These are phyloP conservation scores for Muraenolepis orangiensis DNA, from an alignment of 2,797 vertebrate species.

Conservation along the genomic window DNA sequence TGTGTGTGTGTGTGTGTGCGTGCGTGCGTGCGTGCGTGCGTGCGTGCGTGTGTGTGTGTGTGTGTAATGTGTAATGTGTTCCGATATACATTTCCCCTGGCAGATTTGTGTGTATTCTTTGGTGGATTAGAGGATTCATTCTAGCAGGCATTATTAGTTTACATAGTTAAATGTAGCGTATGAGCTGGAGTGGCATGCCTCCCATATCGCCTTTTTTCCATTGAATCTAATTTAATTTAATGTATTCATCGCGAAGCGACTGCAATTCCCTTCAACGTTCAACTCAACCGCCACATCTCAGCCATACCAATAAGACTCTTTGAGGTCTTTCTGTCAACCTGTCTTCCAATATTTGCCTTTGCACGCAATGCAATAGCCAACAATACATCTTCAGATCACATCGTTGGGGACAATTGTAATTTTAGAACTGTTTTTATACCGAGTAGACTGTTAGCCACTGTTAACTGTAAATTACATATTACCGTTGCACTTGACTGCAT, in stretches of 20 bases:
- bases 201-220: not conserved
- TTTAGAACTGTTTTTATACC: too few species aligned
- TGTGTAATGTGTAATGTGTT: not conserved
- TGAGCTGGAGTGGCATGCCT: not conserved
- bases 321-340: not conserved
- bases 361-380: not conserved
- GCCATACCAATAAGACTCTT: not conserved
- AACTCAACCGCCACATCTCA: not conserved
- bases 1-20: not conserved
- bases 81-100: not conserved
- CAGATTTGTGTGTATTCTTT: not conserved
- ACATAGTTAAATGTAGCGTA: not conserved
- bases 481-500: too few species aligned
- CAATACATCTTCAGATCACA: not conserved
- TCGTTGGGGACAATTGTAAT: not conserved
- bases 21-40: not conserved
- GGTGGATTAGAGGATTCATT: not conserved
- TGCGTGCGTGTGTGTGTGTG: not conserved
- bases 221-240: not conserved
- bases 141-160: slow-evolving; percentile 2
- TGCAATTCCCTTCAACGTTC: not conserved
- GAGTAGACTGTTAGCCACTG: too few species aligned
- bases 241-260: not conserved
- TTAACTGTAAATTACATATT: too few species aligned
- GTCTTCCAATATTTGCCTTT: not conserved